Base-by-base conservation (phyloP, 2,113 vertebrate genomes). In the Chloropsis cyanopogon region DNA sequence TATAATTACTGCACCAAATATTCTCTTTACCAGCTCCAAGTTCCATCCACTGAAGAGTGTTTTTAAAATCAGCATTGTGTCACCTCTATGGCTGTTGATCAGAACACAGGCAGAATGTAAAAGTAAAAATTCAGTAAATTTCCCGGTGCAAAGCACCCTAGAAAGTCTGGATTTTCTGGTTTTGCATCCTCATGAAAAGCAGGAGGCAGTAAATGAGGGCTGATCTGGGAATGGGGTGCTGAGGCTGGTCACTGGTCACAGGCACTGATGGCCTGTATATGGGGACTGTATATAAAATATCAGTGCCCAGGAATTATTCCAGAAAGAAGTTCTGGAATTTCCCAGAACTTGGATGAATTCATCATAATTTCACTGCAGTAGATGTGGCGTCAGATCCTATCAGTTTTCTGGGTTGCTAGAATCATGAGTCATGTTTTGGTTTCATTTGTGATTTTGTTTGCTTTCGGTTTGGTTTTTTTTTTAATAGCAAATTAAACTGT, bases 181-280 rank as follows among this genome's bases (percentile, higher is more conserved):
- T 95, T 95, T 96, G 12, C 53, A n/a, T 84, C 14, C 42, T 70
- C 39, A 54, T 52, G 79, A 78, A 88, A 93, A 85, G 85, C 49
- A 89, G 70, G 81, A 78, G 92, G 76, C 25, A 81, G 37, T 86
- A 84, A 94, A 65, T 39, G 49, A 93, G 92, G 75, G 60, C 52
- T 54, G 87, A 75, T 66, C 78, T n/a, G 37, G 92, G 82, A 79
- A 12, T 9, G 25, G 63, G 81, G 26, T 66, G 60, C 33, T 96
- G 94, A 71, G 42, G 86, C 42, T 68, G 81, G 16, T 86, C 53
- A 46, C 71, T 82, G 78, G 28, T 83, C 77, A 59, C 26, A 50
- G 75, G 61, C 61, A 33, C 53, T 35, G 49, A 2, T 17, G 44
- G 31, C 41, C 23, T 26, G 37, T 37, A 37, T 37, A 37, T 37